These are phyloP conservation scores for Bacillus rossius DNA, from an alignment of 1,140 invertebrate species.

Conservation along the genomic window DNA sequence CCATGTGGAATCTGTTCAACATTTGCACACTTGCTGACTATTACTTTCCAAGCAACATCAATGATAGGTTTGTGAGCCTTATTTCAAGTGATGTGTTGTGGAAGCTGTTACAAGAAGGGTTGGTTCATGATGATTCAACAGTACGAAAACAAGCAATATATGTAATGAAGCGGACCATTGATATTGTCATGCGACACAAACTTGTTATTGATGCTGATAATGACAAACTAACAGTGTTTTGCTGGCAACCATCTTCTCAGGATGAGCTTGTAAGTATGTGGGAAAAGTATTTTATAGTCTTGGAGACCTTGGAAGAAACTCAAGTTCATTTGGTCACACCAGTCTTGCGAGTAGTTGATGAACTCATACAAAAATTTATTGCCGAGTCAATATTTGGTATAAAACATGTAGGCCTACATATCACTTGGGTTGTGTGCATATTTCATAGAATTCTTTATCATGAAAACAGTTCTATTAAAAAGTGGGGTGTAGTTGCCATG, in stretches of 20 bases:
- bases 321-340: conserved; percentile 54
- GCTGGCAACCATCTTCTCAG: conserved; percentile 2
- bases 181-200: conserved; percentile 21
- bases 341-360: conserved; percentile 39
- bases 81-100: conserved; percentile 19
- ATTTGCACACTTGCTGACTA: conserved; percentile 2
- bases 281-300: conserved; percentile 42
- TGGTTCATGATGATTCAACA: conserved; percentile 9
- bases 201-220: not conserved
- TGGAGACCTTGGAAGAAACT: conserved; percentile 55
- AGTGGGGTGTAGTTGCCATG: conserved; percentile 38
- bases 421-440: conserved; percentile 40
- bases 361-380: conserved; percentile 22
- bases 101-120: conserved; percentile 20
- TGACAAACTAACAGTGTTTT: conserved; percentile 17
- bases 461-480: conserved; percentile 42
- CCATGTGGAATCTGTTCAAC: too few relatives aligned
- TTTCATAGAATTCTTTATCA: conserved; percentile 42
- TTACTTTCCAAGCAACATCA: not conserved
- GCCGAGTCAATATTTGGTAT: conserved; percentile 19
- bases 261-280: conserved; percentile 25
- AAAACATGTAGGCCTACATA: conserved; percentile 29
- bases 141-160: conserved; percentile 37
- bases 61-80: not conserved
- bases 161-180: conserved; percentile 34